Evolutionary conservation across 2,888 invertebrate genomes (phyloP).

Genomic region (Drosophila cracens): DNA sequence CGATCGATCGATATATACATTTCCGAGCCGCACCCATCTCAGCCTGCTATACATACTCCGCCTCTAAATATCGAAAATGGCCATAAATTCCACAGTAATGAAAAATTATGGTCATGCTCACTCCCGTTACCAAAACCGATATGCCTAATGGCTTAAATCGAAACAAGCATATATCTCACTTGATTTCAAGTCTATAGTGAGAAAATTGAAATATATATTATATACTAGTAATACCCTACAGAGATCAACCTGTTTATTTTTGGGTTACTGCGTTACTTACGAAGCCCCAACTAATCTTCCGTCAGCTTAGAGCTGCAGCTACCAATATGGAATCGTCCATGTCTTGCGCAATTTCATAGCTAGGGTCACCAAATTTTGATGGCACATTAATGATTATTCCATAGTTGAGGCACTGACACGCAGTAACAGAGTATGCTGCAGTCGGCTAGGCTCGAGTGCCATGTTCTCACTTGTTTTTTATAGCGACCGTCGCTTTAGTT

Average conservation of each 20-base stretch:
- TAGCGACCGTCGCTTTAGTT: conserved; percentile 11
- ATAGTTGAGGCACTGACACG: background rate
- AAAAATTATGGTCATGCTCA: background rate
- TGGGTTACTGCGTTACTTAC: background rate
- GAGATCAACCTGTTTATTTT: background rate
- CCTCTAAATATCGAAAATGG: background rate
- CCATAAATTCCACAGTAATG: background rate
- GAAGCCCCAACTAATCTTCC: background rate
- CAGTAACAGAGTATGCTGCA: background rate
- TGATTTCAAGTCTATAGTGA: background rate
- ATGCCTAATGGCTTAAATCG: background rate
- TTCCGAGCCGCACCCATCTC: background rate
- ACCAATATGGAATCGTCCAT: background rate
- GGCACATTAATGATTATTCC: background rate
- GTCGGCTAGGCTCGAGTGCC: background rate
- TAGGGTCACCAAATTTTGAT: no score
- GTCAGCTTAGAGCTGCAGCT: background rate
- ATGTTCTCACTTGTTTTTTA: background rate
- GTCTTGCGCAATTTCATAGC: background rate
- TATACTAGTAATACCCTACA: background rate
- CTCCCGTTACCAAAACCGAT: background rate
- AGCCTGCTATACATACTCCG: background rate
- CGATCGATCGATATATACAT: background rate
- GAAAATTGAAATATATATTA: background rate
- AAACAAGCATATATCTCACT: background rate